Evolutionary conservation across 2,113 vertebrate genomes (phyloP), one percentile per base, ranked within the genome.

Genomic region (Psilopsiagon aymara): DNA sequence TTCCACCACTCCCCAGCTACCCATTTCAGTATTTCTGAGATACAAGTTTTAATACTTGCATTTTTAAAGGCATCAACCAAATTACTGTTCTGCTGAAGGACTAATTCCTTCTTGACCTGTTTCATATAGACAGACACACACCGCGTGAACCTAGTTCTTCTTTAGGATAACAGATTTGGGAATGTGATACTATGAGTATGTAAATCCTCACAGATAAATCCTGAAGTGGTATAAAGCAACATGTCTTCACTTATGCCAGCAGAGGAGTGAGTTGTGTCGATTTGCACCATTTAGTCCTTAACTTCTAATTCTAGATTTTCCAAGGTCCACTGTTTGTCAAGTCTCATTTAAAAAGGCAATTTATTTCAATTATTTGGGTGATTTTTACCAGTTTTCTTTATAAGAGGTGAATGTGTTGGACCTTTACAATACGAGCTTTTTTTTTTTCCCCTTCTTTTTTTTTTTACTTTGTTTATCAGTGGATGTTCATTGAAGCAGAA

Each of bases 1-100:
- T 16, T 43, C 7, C 33, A 24, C 6, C 8, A 7, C 7, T 14
- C 4, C 6, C 1, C 5, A 6, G 51, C 7, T 55, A 51, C 17
- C 35, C 8, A 63, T 75, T 87, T 75, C 16, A 85, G 0, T 68
- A 57, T 80, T 85, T 78, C 46, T 90, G 23, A 91, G 17, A 62
- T 25, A n/a, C 35, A 81, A 62, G 7, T 57, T 73, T 94, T 68
- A 67, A 91, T 74, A 31, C 60, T 68, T 83, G 19, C 21, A 46
- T 83, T 88, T 84, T 92, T 74, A 82, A 49, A 37, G 46, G 37
- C 47, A 59, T 82, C 25, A 43, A n/a, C 23, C 84, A 82, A 68
- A 77, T 75, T 63, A 41, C 31, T 67, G 11, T 73, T 83, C 51
- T 90, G 39, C 55, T 92, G 19, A 53, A 3, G 2, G 12, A 63